Evolutionary conservation across 2,888 invertebrate species (phyloP), one percentile per base, ranked within the genome.

Genomic region (Cinara cedri): DNA sequence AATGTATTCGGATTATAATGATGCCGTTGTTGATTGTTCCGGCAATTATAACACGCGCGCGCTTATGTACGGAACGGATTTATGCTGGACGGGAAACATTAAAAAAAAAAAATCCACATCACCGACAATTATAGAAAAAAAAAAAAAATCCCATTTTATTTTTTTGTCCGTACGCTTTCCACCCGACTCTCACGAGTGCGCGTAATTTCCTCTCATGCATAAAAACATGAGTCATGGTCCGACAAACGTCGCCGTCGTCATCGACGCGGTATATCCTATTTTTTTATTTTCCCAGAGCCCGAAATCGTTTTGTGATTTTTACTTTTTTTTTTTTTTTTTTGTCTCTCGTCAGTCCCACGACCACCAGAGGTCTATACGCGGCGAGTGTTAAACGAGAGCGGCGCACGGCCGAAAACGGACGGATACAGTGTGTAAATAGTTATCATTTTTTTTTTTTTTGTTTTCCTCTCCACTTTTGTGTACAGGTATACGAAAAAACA

Each of bases 201-300:
- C 54, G 54, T 76, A 49, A 62, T 62, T 72, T 72, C 34, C 68
- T 70, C 78, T 78, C 78, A 78, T 78, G 78, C 78, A 78, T 78
- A 78, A 78, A 78, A 78, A 78, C 78, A 78, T 42, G 62, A 78
- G 78, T 78, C 78, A 78, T 60, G 78, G 78, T 78, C 68, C 78
- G 78, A 55, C 70, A 60, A 51, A 60, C 78, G 19, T 3, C 21
- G 21, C 10, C 8, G 60, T 57, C 49, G 78, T 70, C 78, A 24
- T 60, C 68, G 42, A n/a, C n/a, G n/a, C n/a, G n/a, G n/a, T n/a
- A n/a, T 68, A 70, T 78, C 78, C 78, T 70, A 78, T 78, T 34
- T 34, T n/a, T n/a, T 78, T 78, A 70, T 78, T 78, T 78, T 78
- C 78, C 78, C 78, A 78, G 42, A 78, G 74, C 19, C 63, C 42